Evolutionary conservation across 1,140 invertebrate species (phyloP).

Genomic region (Bombus haemorrhoidalis): DNA sequence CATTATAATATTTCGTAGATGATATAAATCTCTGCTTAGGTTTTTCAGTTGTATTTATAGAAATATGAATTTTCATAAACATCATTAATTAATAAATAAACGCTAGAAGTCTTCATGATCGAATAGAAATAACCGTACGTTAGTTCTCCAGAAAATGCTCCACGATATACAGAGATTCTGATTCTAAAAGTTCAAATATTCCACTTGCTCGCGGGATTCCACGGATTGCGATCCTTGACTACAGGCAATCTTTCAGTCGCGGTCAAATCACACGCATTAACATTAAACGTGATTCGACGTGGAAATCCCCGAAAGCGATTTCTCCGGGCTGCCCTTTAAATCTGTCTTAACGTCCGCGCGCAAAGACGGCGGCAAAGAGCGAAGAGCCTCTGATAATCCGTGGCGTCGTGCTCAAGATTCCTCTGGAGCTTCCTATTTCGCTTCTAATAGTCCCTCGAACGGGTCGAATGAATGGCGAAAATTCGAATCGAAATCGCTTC

Average conservation of each 20-base stretch:
- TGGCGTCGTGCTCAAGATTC: background rate
- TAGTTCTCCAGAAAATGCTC: background rate
- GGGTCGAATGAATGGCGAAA: constrained; percentile 19
- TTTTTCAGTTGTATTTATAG: background rate
- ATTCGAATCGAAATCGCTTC: constrained; percentile 34
- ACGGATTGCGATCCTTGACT: background rate
- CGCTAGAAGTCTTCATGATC: background rate
- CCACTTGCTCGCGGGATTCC: background rate
- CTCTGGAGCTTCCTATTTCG: constrained; percentile 11
- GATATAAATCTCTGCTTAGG: background rate
- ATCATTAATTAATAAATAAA: too few relatives aligned
- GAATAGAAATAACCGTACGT: background rate
- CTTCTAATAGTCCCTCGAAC: background rate
- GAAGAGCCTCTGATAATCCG: constrained; percentile 8
- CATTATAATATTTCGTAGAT: background rate
- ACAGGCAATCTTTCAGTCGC: background rate
- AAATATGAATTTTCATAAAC: background rate
- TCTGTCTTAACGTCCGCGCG: background rate
- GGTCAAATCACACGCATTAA: background rate
- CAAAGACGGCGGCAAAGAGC: background rate
- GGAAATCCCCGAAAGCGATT: background rate
- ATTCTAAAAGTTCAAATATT: background rate
- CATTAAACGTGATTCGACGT: background rate
- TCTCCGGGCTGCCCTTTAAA: background rate
- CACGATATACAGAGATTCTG: background rate